Evolutionary conservation across 2,888 invertebrate species (phyloP).

Genomic region (Melitaea athalia): DNA sequence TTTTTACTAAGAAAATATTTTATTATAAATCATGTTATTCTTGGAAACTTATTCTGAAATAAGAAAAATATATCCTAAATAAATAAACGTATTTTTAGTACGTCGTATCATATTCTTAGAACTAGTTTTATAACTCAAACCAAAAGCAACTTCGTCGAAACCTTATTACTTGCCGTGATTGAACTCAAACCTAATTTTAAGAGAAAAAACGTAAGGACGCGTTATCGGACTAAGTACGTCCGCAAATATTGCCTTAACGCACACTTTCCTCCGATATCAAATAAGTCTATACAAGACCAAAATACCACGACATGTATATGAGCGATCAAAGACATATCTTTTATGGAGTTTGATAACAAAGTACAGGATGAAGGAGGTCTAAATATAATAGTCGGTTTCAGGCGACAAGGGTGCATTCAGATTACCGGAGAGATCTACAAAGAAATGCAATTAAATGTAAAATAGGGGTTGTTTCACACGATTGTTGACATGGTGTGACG

Average conservation of each 20-base stretch:
- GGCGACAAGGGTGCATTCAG: constrained; percentile 76
- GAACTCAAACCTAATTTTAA: constrained; percentile 44
- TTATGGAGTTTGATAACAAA: constrained; percentile 4
- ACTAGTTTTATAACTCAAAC: background rate
- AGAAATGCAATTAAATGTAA: constrained; percentile 83
- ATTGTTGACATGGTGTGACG: constrained; percentile 76
- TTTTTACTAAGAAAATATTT: no score
- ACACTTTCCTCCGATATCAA: constrained; percentile 72
- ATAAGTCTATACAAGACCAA: constrained; percentile 65
- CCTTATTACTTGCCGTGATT: constrained; percentile 45
- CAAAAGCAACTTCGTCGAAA: constrained; percentile 17
- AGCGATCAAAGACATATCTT: constrained; percentile 16
- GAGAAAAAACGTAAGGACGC: constrained; percentile 60
- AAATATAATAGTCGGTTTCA: constrained; percentile 46
- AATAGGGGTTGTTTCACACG: constrained; percentile 79
- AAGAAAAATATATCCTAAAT: no score
- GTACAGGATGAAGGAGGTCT: constrained; percentile 44
- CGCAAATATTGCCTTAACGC: constrained; percentile 69
- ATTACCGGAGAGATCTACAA: constrained; percentile 78
- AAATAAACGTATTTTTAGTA: no score
- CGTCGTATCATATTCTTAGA: background rate
- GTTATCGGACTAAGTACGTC: constrained; percentile 66
- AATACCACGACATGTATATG: constrained; percentile 44
- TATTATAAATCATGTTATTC: no score
- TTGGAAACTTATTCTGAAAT: no score